Percentiles rank a stretch among this genome's conserved stretches.
These are phyloP conservation scores for Siphamia tubifer DNA, from an alignment of 2,113 vertebrate species.

Conservation along the genomic window DNA sequence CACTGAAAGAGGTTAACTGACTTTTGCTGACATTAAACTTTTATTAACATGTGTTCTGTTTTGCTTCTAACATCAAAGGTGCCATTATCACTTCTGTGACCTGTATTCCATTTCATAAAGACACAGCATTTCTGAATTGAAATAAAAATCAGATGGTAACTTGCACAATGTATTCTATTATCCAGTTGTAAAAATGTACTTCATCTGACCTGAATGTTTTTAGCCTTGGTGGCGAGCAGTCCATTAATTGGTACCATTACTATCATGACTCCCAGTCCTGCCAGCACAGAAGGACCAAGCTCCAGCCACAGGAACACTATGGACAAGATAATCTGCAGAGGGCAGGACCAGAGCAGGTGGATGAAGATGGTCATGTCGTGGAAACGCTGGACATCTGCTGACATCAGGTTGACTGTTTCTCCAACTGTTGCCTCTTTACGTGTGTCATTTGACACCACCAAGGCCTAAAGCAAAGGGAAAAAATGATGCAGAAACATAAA, in stretches of 20 bases:
- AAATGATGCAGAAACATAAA: neutral
- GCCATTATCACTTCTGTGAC: too few species aligned
- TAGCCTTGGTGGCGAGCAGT: conserved; percentile 81
- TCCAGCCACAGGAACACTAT: conserved; percentile 90
- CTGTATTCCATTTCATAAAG: too few species aligned
- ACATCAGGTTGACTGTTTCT: conserved; percentile 96
- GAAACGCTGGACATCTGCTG: conserved; percentile 94
- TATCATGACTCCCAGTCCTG: conserved; percentile 88
- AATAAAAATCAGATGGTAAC: too few species aligned
- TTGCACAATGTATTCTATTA: too few species aligned
- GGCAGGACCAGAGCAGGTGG: conserved; percentile 91
- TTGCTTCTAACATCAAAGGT: too few species aligned
- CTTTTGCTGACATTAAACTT: too few species aligned
- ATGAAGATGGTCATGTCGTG: conserved; percentile 86
- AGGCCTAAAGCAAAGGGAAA: conserved; percentile 73
- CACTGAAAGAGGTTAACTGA: too few species aligned
- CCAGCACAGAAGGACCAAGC: conserved; percentile 87
- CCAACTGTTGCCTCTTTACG: conserved; percentile 89
- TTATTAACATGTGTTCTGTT: too few species aligned
- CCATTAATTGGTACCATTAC: conserved; percentile 88
- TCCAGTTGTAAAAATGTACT: neutral
- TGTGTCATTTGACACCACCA: conserved; percentile 84
- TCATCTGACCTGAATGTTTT: conserved; percentile 83
- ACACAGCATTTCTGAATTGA: too few species aligned
- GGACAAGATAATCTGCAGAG: conserved; percentile 88